A percentile compares a stretch with the other conserved stretches of the same genome.
Conservation (phyloP, 2,888 invertebrate species). For the Acanthococcus lagerstroemiae region DNA sequence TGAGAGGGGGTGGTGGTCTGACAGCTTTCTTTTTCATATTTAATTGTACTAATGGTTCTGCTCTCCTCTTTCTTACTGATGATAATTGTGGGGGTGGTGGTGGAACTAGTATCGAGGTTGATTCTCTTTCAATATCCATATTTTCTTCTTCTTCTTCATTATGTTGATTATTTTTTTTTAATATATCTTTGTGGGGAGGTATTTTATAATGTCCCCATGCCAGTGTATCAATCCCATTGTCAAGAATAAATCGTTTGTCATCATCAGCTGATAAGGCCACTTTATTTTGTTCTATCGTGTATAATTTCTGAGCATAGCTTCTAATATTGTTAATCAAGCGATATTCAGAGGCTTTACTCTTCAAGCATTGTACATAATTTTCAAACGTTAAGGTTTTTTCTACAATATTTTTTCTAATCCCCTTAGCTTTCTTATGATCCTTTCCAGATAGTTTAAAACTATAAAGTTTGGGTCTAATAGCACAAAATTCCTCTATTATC, state of each 20-base stretch:
- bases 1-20: too few species aligned
- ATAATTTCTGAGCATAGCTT: not conserved
- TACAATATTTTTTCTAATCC: not conserved
- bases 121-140: too few species aligned
- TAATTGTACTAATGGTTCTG: too few species aligned
- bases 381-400: not conserved
- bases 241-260: not conserved
- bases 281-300: constrained; percentile 9
- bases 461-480: not conserved
- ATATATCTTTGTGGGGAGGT: too few species aligned
- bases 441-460: not conserved
- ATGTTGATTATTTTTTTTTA: too few species aligned
- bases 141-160: too few species aligned
- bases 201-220: not conserved
- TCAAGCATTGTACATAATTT: constrained; percentile 1
- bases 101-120: too few species aligned
- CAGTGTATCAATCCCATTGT: not conserved
- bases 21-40: too few species aligned
- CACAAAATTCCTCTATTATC: constrained; percentile 3
- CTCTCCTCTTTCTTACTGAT: too few species aligned
- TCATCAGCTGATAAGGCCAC: not conserved
- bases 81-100: too few species aligned
- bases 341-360: not conserved
- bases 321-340: not conserved
- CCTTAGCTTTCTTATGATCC: constrained; percentile 5